Base-by-base conservation (phyloP, 2,797 vertebrate species). In the Chanos chanos region DNA sequence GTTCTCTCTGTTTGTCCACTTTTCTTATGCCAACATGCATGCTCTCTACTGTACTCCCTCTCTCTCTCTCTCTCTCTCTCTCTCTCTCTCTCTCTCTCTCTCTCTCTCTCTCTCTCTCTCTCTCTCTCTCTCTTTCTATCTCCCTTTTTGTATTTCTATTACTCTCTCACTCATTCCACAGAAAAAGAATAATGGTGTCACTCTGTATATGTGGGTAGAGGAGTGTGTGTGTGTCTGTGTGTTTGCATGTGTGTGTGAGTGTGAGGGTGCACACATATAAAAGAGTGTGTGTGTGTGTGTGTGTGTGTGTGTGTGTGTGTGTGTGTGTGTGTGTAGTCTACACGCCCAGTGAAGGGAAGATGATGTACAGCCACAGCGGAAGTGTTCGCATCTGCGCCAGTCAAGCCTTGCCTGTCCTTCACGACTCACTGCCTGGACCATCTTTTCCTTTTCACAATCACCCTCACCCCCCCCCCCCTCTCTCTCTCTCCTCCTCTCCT, bases 261-360 rank as follows among this genome's bases (percentile, higher is more conserved):
- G 82, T 84, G 86, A 87, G 69, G 76, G 78, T 78, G 43, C 18
- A 72, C 84, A 82, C 83, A 83, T 80, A 54, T 74, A 64, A 50
- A 44, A 73, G 69, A 5, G 41, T 86, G 81, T 85, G 81, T 78
- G 81, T 85, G 86, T 87, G 69, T 76, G 79, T 78, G 47, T 84
- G 78, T 82, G 51, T 2, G 51, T 71, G 49, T 16, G 4, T 67
- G 70, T 45, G 64, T 68, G 72, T 76, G 78, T 84, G 78, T 82
- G 51, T 2, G 51, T 71, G 49, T 16, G 4, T 67, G 70, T 45
- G 64, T 68, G 72, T 76, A 87, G 82, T 82, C 85, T 88, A 86
- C 73, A 87, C 89, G 87, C 87, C 89, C 91, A 94, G 56, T 49
- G 85, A 90, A 94, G 91, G 92, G 90, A 77, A 92, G 88, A 97